Evolutionary conservation across 2,888 invertebrate genomes (phyloP).

Genomic region (Seira ritae): DNA sequence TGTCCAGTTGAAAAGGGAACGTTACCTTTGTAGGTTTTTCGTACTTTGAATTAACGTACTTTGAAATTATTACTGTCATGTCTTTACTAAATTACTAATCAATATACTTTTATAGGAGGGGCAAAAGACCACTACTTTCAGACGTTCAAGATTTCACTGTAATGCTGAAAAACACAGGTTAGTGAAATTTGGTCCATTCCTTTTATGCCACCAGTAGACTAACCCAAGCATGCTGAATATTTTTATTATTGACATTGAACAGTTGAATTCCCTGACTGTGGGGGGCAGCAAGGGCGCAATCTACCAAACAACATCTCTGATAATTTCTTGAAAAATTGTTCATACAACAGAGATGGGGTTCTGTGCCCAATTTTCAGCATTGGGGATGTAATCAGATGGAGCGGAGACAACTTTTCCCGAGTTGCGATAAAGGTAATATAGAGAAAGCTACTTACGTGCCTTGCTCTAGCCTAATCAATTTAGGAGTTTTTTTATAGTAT

Average conservation of each 20-base stretch:
- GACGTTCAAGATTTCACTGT: conserved; percentile 33
- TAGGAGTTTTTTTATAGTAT: too few relatives aligned
- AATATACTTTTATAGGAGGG: too few relatives aligned
- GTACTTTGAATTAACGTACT: too few relatives aligned
- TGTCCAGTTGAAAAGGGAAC: conserved; percentile 76
- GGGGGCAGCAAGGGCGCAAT: conserved; percentile 23
- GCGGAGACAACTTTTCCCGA: conserved; percentile 14
- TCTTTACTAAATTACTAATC: too few relatives aligned
- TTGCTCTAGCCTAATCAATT: too few relatives aligned
- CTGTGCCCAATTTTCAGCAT: conserved; percentile 35
- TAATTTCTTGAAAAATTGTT: conserved; percentile 12
- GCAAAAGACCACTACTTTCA: conserved; percentile 1
- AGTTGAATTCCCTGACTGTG: conserved; percentile 35
- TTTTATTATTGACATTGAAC: too few relatives aligned
- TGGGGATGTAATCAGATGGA: conserved; percentile 37
- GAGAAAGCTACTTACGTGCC: too few relatives aligned
- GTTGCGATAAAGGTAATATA: conserved; percentile 43
- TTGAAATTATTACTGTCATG: too few relatives aligned
- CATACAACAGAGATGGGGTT: background rate
- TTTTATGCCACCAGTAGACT: too few relatives aligned
- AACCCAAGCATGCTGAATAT: too few relatives aligned
- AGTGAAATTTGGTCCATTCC: too few relatives aligned
- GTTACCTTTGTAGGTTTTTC: conserved; percentile 72
- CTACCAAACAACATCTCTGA: background rate
- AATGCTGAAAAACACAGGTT: conserved; percentile 33